Evolutionary conservation across 2,113 vertebrate species (phyloP).

Genomic region (Rhadina sibilatrix): DNA sequence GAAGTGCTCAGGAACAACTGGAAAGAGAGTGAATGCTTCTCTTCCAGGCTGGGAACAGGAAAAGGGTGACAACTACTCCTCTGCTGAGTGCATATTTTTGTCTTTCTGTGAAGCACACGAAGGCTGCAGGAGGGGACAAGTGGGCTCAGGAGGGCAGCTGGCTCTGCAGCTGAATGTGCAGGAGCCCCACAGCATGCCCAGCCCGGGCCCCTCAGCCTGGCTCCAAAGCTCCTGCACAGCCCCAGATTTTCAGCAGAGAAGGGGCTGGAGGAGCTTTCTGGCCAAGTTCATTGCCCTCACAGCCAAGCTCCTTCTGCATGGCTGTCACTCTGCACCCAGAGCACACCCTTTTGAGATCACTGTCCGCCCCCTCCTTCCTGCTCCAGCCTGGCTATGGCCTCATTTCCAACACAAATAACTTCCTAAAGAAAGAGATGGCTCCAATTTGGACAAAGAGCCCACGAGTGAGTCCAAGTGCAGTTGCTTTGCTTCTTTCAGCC

Average conservation of each 20-base stretch:
- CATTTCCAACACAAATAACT: constrained; percentile 47
- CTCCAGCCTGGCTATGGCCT: constrained; percentile 13
- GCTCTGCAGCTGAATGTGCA: neutral
- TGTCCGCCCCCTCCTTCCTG: constrained; percentile 50
- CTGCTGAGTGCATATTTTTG: neutral
- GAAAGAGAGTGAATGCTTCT: neutral
- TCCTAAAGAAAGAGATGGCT: constrained; percentile 40
- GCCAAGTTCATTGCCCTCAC: neutral
- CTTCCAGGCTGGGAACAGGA: neutral
- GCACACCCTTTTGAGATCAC: neutral
- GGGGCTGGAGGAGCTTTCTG: neutral
- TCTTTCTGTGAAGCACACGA: neutral
- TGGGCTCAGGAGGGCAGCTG: neutral
- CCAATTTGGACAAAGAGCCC: constrained; percentile 27
- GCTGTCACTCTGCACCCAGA: neutral
- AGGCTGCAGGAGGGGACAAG: neutral
- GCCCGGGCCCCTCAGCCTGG: neutral
- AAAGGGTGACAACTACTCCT: neutral
- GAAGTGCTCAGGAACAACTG: neutral
- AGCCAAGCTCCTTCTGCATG: neutral
- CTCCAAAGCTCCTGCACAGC: neutral
- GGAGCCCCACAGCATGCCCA: accelerated
- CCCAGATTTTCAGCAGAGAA: neutral
- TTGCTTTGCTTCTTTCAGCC: constrained; percentile 48
- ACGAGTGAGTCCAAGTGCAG: neutral